Conservation (phyloP, 2,797 vertebrate genomes). For the Apogon hyalosoma region DNA sequence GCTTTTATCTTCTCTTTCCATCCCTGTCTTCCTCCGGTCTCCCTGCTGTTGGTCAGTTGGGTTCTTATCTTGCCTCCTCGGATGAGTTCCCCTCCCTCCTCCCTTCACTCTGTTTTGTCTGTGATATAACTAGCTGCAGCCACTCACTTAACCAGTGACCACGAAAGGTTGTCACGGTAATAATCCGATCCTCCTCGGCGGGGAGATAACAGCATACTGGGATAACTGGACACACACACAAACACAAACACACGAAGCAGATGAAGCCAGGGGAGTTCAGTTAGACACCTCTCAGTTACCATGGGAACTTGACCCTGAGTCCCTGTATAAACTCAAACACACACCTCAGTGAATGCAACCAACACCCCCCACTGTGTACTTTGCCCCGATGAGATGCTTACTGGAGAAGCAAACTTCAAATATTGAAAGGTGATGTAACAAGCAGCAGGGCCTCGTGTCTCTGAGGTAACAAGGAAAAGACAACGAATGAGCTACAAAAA, state of each 20-base stretch:
- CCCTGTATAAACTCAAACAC: conserved; percentile 37
- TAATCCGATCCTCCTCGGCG: conserved; percentile 59
- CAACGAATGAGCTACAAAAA: not conserved
- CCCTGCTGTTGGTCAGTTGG: conserved; percentile 31
- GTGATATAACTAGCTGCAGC: conserved; percentile 49
- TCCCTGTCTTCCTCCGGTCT: conserved; percentile 39
- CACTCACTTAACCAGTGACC: conserved; percentile 60
- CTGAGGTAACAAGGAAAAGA: conserved; percentile 12
- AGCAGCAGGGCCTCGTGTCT: conserved; percentile 21
- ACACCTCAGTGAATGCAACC: conserved; percentile 35
- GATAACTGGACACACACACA: conserved; percentile 55
- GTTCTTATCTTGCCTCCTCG: conserved; percentile 51
- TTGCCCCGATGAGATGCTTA: conserved; percentile 47
- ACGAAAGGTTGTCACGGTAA: conserved; percentile 55
- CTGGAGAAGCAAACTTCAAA: conserved; percentile 50
- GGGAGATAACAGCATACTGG: conserved; percentile 61
- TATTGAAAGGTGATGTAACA: conserved; percentile 57
- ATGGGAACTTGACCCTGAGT: conserved; percentile 72
- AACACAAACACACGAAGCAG: conserved; percentile 26
- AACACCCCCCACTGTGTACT: conserved; percentile 57
- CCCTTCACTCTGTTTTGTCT: conserved; percentile 13
- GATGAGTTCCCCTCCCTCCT: conserved; percentile 10
- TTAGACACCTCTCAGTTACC: conserved; percentile 61
- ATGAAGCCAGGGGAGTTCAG: conserved; percentile 37
- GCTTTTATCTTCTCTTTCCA: conserved; percentile 64